Percentiles rank a stretch among this genome's conserved stretches.
Evolutionary conservation across 2,113 vertebrate genomes (phyloP).

Genomic region (Osmerus eperlanus): DNA sequence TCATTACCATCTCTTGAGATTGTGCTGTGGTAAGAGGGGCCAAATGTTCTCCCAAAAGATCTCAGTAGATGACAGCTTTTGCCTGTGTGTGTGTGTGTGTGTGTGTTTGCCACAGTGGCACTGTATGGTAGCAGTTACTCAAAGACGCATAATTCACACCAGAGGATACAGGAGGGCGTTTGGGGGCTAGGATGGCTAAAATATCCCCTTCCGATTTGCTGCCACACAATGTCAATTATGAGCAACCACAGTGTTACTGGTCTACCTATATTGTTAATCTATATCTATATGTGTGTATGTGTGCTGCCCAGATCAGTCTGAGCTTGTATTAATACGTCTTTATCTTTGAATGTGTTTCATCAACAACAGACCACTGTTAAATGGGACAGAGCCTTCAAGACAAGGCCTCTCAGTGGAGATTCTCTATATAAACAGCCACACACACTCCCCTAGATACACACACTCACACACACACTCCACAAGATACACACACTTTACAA

Average conservation of each 20-base stretch:
- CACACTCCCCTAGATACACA: slow-evolving; percentile 8
- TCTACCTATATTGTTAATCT: neutral
- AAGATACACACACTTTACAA: too few relatives aligned
- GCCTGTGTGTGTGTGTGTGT: slow-evolving; percentile 31
- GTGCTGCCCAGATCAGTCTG: neutral
- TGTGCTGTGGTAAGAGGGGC: slow-evolving; percentile 35
- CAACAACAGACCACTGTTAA: slow-evolving; percentile 35
- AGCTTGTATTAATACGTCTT: too few relatives aligned
- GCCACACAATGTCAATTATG: too few relatives aligned
- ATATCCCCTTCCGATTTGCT: too few relatives aligned
- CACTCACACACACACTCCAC: neutral
- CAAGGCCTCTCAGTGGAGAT: slow-evolving; percentile 47
- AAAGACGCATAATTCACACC: too few relatives aligned
- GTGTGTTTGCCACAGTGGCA: neutral
- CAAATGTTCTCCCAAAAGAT: slow-evolving; percentile 39
- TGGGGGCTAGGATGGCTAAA: too few relatives aligned
- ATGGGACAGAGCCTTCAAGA: slow-evolving; percentile 58
- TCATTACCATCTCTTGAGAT: slow-evolving; percentile 47
- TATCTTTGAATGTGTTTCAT: too few relatives aligned
- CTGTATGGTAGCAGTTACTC: neutral
- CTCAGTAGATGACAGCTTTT: neutral
- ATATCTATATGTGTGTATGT: neutral
- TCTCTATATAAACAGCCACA: slow-evolving; percentile 45
- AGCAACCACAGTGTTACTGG: too few relatives aligned
- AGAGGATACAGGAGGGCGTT: too few relatives aligned